Evolutionary conservation across 2,888 invertebrate genomes (phyloP).

Genomic region (Drosophila ustulata): DNA sequence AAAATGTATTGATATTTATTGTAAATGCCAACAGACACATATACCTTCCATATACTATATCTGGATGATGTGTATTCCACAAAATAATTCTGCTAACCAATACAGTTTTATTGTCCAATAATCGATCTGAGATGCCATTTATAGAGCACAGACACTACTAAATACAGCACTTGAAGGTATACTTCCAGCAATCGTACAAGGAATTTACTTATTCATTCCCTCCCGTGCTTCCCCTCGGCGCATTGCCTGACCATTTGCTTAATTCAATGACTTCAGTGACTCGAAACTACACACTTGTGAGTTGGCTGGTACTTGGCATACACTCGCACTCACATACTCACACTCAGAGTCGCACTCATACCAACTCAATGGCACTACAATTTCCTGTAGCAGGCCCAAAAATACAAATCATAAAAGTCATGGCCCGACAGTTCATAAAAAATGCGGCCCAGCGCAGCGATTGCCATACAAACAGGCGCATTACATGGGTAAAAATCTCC

Average conservation of each 20-base stretch:
- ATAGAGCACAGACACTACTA: constrained; percentile 16
- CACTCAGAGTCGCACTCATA: constrained; percentile 3
- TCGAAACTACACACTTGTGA: constrained; percentile 67
- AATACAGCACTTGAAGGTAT: constrained; percentile 15
- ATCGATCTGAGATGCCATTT: constrained; percentile 11
- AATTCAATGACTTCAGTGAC: constrained; percentile 74
- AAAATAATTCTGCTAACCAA: constrained; percentile 9
- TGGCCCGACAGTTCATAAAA: constrained; percentile 72
- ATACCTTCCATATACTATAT: not conserved
- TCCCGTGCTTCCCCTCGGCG: constrained; percentile 23
- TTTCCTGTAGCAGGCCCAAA: constrained; percentile 50
- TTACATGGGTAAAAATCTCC: constrained; percentile 52
- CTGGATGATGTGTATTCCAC: not conserved
- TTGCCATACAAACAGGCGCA: constrained; percentile 76
- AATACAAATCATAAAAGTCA: constrained; percentile 77
- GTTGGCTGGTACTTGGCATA: constrained; percentile 35
- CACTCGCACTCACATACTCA: constrained; percentile 6
- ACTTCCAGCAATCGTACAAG: constrained; percentile 4
- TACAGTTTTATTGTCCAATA: constrained; percentile 23
- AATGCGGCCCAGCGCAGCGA: constrained; percentile 74
- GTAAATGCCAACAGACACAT: not conserved
- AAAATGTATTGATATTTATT: not conserved
- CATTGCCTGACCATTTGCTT: constrained; percentile 66
- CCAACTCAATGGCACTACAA: constrained; percentile 36
- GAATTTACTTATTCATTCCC: constrained; percentile 7